phyloP scores from a whole-genome alignment of 2,113 vertebrate species.

The Sturnus vulgaris region DNA sequence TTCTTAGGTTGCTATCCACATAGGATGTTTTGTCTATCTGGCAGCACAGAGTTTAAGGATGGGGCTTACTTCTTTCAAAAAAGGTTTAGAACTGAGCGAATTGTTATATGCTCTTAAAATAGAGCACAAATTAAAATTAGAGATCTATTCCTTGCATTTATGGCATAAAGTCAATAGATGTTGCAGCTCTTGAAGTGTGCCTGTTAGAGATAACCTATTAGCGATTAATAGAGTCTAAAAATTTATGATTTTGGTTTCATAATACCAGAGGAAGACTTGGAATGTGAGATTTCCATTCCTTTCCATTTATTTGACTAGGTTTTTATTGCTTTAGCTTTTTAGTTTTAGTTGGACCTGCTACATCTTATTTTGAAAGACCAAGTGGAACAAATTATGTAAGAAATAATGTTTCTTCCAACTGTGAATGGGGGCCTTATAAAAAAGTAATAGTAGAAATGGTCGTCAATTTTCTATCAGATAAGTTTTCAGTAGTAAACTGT shows the following conservation, averaged over 20 bases:
- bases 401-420: background rate
- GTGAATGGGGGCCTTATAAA: background rate
- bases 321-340: background rate
- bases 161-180: background rate
- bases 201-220: background rate
- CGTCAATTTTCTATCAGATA: background rate
- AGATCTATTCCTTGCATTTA: background rate
- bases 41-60: background rate
- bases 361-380: background rate
- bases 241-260: accelerated
- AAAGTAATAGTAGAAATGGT: background rate
- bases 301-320: background rate
- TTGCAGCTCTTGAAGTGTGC: background rate
- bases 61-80: background rate
- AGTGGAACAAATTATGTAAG: background rate
- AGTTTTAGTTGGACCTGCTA: background rate
- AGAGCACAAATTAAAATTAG: background rate
- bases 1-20: background rate
- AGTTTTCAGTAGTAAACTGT: background rate
- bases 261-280: background rate
- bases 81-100: background rate
- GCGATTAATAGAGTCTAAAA: background rate
- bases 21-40: background rate
- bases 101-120: background rate
- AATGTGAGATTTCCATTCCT: background rate